Conservation (phyloP, 2,797 vertebrate genomes). For the Babyrousa celebensis region DNA sequence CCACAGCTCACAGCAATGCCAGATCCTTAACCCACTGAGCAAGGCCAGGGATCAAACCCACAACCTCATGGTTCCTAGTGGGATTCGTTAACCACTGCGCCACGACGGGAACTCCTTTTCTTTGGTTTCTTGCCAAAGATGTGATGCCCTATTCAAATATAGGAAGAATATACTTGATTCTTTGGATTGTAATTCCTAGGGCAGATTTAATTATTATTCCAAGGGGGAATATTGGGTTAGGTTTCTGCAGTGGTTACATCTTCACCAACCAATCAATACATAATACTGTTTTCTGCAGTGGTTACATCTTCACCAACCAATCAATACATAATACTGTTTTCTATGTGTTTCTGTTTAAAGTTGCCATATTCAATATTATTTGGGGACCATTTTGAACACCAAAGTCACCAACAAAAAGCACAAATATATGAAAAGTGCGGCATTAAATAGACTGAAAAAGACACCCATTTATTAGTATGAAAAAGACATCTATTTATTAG, state of each 20-base stretch:
- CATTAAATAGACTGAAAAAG: not conserved
- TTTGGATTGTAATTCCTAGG: not conserved
- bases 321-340: not conserved
- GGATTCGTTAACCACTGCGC: no score
- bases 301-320: not conserved
- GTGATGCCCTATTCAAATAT: not conserved
- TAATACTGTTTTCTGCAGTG: not conserved
- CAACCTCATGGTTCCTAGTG: no score
- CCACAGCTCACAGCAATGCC: no score
- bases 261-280: not conserved
- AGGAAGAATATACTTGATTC: not conserved
- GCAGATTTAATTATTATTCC: constrained; percentile 21
- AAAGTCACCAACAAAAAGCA: not conserved
- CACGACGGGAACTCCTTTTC: not conserved
- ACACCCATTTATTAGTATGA: not conserved
- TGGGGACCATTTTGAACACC: not conserved
- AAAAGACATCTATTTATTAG: not conserved
- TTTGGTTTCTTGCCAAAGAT: not conserved
- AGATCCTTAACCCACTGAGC: no score
- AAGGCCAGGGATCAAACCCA: no score
- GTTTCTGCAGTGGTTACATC: constrained; percentile 30
- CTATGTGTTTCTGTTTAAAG: constrained; percentile 5
- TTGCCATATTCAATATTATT: not conserved
- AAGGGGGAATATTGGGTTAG: not conserved
- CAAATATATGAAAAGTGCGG: not conserved